A percentile compares a stretch with the other conserved stretches of the same genome.
These are phyloP conservation scores for Penaeus chinensis DNA, from an alignment of 1,140 invertebrate genomes.

Conservation along the genomic window DNA sequence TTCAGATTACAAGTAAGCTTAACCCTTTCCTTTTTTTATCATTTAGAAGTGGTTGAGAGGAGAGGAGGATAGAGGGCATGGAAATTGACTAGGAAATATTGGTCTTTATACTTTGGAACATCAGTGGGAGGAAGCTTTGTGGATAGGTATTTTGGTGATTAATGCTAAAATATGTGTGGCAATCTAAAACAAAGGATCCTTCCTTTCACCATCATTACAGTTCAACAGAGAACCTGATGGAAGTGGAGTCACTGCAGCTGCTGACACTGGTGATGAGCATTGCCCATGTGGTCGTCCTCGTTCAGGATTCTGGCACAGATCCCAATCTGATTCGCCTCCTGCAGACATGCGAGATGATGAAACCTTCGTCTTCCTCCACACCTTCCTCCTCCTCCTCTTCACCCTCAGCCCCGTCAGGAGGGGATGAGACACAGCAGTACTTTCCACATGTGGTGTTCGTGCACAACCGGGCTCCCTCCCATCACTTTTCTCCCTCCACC, in stretches of 20 bases:
- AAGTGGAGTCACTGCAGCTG: slow-evolving; percentile 82
- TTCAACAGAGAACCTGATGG: slow-evolving; percentile 75
- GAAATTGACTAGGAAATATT: not conserved
- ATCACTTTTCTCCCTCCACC: slow-evolving; percentile 77
- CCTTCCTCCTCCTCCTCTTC: slow-evolving; percentile 72
- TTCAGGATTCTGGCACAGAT: slow-evolving; percentile 89
- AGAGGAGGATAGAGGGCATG: not conserved
- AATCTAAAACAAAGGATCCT: slow-evolving; percentile 11
- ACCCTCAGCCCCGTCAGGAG: slow-evolving; percentile 67
- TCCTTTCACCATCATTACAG: slow-evolving; percentile 36
- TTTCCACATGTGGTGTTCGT: slow-evolving; percentile 82
- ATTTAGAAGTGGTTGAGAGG: slow-evolving; percentile 17
- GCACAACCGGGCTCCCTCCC: slow-evolving; percentile 79
- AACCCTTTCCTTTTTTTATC: not conserved
- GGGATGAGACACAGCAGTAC: slow-evolving; percentile 77
- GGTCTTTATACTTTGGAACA: not conserved
- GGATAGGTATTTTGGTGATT: too few relatives aligned
- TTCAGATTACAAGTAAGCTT: slow-evolving; percentile 51
- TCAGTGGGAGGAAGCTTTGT: not conserved
- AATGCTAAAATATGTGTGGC: not conserved
- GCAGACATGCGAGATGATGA: slow-evolving; percentile 87
- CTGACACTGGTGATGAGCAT: slow-evolving; percentile 86
- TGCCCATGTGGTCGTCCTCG: slow-evolving; percentile 88
- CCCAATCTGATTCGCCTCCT: slow-evolving; percentile 80
- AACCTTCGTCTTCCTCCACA: slow-evolving; percentile 72